A percentile compares a stretch with the other conserved stretches of the same genome.
These are phyloP conservation scores for Calcarius lapponicus DNA, from an alignment of 2,797 vertebrate species.

Conservation along the genomic window DNA sequence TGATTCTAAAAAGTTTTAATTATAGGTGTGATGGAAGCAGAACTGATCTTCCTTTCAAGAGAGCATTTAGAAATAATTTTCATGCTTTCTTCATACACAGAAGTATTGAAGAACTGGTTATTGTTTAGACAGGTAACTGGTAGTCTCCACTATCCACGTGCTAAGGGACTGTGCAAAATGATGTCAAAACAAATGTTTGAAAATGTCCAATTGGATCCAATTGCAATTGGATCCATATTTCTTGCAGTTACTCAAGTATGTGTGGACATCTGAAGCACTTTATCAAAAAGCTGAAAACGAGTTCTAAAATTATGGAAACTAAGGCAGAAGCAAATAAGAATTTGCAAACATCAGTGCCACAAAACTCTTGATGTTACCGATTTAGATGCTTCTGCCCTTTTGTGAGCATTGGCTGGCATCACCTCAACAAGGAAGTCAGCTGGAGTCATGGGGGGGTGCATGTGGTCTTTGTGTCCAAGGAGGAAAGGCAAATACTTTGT, in stretches of 20 bases:
- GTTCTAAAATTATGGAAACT: background rate
- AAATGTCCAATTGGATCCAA: background rate
- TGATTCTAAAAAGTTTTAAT: background rate
- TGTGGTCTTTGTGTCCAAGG: background rate
- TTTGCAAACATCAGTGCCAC: background rate
- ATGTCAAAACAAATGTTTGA: background rate
- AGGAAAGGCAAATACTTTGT: background rate
- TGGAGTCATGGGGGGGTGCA: background rate
- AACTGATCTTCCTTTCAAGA: background rate
- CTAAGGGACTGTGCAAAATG: background rate
- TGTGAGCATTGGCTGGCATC: accelerated
- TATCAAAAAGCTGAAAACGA: background rate
- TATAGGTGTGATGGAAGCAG: background rate
- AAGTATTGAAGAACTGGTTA: background rate
- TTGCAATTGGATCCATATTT: background rate
- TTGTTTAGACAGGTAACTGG: background rate
- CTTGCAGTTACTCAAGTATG: background rate
- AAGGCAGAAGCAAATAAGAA: background rate
- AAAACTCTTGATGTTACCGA: background rate
- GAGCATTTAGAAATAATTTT: background rate
- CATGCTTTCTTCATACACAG: background rate
- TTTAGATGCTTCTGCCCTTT: background rate
- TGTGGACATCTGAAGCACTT: background rate
- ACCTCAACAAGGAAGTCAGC: background rate
- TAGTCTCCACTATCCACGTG: accelerated